Conservation (phyloP, 2,888 invertebrate species). For the Venusia cambrica region DNA sequence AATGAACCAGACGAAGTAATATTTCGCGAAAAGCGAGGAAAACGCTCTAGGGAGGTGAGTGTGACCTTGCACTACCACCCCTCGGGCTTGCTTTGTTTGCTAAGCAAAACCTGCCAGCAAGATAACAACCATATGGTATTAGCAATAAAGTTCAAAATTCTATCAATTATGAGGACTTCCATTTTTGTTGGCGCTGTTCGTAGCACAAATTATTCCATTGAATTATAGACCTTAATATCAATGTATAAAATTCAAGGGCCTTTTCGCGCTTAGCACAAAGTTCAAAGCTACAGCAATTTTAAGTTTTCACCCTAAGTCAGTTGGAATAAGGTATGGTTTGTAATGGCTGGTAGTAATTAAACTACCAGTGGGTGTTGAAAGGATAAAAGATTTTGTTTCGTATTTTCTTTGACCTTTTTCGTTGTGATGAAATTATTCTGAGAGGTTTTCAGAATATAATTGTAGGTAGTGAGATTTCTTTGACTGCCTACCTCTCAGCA, state of each 20-base stretch:
- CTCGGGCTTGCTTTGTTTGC: constrained; percentile 6
- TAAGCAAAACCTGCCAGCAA: constrained; percentile 1
- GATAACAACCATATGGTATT: too few relatives aligned
- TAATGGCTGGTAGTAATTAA: constrained; percentile 5
- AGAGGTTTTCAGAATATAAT: too few relatives aligned
- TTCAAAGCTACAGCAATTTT: not conserved
- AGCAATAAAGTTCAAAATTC: too few relatives aligned
- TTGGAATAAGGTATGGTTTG: not conserved
- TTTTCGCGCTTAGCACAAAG: constrained; percentile 1
- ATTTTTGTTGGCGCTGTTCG: too few relatives aligned
- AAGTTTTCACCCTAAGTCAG: not conserved
- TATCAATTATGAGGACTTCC: too few relatives aligned
- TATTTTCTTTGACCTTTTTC: constrained; percentile 14
- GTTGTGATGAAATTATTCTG: too few relatives aligned
- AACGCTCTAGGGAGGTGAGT: constrained; percentile 13
- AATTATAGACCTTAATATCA: constrained; percentile 9
- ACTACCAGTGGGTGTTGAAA: constrained; percentile 6
- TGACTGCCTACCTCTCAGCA: too few relatives aligned
- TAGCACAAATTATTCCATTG: too few relatives aligned
- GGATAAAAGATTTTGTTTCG: constrained; percentile 15
- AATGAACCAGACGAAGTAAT: too few relatives aligned
- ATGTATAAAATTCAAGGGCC: not conserved
- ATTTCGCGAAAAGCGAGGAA: constrained; percentile 15
- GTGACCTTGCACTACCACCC: constrained; percentile 24
- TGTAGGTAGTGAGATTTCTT: too few relatives aligned